A percentile compares a stretch with the other conserved stretches of the same genome.
Conservation (phyloP, 1,140 invertebrate species). For the Drosophila aff. region DNA sequence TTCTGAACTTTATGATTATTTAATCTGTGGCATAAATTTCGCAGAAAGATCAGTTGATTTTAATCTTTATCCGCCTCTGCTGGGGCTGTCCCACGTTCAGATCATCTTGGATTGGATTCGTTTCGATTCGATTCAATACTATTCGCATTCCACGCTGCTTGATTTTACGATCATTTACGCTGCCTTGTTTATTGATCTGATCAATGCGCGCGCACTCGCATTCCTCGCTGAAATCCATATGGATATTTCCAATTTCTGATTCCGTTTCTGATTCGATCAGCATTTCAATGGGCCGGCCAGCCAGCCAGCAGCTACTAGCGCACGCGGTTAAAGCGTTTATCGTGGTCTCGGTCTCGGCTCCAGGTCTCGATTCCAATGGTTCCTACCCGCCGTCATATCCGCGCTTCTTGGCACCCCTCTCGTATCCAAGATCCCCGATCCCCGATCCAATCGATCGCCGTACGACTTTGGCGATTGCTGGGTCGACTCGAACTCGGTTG, state of each 20-base stretch:
- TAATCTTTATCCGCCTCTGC: not conserved
- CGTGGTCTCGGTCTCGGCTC: slow-evolving; percentile 23
- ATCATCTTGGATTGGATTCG: slow-evolving; percentile 8
- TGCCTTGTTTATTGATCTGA: slow-evolving; percentile 49
- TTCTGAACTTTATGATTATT: not conserved
- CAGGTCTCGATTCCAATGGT: slow-evolving; percentile 5
- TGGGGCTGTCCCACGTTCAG: slow-evolving; percentile 1
- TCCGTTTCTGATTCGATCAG: slow-evolving; percentile 64
- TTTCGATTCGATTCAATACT: slow-evolving; percentile 13
- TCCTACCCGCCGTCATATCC: not conserved
- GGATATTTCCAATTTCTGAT: slow-evolving; percentile 55
- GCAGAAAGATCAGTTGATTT: not conserved
- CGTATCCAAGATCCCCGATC: slow-evolving; percentile 8
- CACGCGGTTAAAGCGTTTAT: slow-evolving; percentile 66
- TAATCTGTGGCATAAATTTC: not conserved
- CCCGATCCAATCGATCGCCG: slow-evolving; percentile 39
- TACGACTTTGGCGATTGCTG: slow-evolving; percentile 61
- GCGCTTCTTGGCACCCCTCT: slow-evolving; percentile 4
- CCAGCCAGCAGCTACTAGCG: slow-evolving; percentile 36
- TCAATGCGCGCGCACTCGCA: slow-evolving; percentile 47
- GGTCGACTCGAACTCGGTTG: slow-evolving; percentile 57
- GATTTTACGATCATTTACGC: slow-evolving; percentile 40
- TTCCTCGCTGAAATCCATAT: slow-evolving; percentile 69
- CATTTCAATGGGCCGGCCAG: slow-evolving; percentile 61
- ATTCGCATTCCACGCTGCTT: slow-evolving; percentile 34